phyloP scores from a whole-genome alignment of 2,113 vertebrate genomes.

The Choloepus hoffmanni region DNA sequence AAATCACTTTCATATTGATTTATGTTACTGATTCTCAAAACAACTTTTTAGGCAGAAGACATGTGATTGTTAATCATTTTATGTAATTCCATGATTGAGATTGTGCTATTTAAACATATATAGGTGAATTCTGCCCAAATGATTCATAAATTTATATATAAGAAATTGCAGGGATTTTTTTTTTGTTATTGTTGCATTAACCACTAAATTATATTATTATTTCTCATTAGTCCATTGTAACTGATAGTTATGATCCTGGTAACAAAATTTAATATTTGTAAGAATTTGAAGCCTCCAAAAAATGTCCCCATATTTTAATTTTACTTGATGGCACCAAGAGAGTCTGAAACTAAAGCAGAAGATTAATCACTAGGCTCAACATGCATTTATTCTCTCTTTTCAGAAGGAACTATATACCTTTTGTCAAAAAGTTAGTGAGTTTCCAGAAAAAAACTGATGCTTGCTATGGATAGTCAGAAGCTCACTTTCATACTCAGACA shows the following conservation, averaged over 20 bases:
- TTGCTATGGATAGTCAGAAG: not conserved
- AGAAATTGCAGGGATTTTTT: not conserved
- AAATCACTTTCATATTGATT: not conserved
- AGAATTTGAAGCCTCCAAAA: not conserved
- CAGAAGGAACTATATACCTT: not conserved
- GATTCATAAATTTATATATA: not conserved
- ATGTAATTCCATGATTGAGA: not conserved
- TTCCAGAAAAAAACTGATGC: not conserved
- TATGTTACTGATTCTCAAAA: not conserved
- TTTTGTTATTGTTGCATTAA: not conserved
- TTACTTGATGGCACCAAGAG: not conserved
- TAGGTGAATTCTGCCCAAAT: not conserved
- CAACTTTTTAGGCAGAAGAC: not conserved
- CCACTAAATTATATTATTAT: not conserved
- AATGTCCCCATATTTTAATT: not conserved
- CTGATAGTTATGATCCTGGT: not conserved
- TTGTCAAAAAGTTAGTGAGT: not conserved
- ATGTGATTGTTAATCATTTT: conserved; percentile 14
- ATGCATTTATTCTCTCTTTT: conserved; percentile 33
- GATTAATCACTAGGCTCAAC: not conserved
- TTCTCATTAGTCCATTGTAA: conserved; percentile 7
- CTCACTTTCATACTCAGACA: not conserved
- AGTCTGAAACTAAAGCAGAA: not conserved
- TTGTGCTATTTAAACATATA: not conserved
- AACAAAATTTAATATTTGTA: conserved; percentile 17